Evolutionary conservation across 2,888 invertebrate genomes (phyloP).

Genomic region (Eucera pruinosa): DNA sequence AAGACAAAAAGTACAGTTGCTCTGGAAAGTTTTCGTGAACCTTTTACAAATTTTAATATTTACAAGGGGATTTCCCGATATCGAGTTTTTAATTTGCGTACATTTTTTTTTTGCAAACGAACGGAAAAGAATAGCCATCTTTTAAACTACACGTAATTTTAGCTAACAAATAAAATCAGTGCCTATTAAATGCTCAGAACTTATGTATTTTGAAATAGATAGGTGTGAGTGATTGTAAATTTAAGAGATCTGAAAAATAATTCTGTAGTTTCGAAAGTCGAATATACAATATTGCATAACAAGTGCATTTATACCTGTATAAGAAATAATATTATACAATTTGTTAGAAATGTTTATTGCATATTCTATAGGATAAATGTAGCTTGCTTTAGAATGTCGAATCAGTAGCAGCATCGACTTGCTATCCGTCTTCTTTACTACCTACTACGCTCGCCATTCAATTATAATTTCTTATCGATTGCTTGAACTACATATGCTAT

Average conservation of each 20-base stretch:
- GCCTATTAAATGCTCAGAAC: too few species aligned
- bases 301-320: background rate
- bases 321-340: background rate
- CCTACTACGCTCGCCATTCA: background rate
- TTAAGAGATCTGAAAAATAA: background rate
- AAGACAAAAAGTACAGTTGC: too few species aligned
- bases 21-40: too few species aligned
- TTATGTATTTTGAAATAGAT: too few species aligned
- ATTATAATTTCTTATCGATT: slow-evolving; percentile 21
- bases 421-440: background rate
- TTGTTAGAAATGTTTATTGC: background rate
- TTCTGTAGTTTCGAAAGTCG: background rate
- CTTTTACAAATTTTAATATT: too few species aligned
- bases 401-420: background rate
- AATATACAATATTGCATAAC: background rate
- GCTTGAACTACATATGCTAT: background rate
- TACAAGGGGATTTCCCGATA: too few species aligned
- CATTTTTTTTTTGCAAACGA: too few species aligned
- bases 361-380: background rate
- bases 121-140: too few species aligned
- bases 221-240: too few species aligned
- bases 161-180: too few species aligned
- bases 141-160: too few species aligned
- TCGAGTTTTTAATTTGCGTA: too few species aligned
- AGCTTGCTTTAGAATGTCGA: background rate